Percentiles rank a stretch among this genome's conserved stretches.
phyloP scores from a whole-genome alignment of 2,113 vertebrate species.

The Vulpes lagopus region DNA sequence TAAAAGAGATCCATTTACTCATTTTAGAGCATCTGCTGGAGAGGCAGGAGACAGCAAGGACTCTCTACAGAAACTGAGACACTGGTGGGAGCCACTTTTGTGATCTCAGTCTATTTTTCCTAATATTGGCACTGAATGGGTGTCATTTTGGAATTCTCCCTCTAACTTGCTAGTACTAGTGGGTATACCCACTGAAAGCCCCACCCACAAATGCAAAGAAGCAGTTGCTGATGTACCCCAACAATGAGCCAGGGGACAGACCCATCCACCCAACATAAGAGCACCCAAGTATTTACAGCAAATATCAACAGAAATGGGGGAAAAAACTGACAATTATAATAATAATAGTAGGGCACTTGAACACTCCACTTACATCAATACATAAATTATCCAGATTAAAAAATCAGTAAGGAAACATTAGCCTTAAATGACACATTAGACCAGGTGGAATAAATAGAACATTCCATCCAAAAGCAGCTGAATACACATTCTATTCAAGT shows the following conservation, averaged over 20 bases:
- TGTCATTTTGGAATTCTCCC: not conserved
- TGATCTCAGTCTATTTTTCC: not conserved
- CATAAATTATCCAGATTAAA: not conserved
- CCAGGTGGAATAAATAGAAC: not conserved
- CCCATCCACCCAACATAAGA: not conserved
- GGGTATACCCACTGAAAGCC: not conserved
- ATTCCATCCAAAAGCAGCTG: not conserved
- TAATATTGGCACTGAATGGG: not conserved
- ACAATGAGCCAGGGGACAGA: not conserved
- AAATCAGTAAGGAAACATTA: not conserved
- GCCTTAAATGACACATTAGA: not conserved
- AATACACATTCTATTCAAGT: not conserved
- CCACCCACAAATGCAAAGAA: not conserved
- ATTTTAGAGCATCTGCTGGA: too few species aligned
- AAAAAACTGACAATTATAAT: not conserved
- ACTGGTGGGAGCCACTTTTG: not conserved
- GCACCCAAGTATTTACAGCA: not conserved
- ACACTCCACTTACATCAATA: not conserved
- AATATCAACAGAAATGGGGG: not conserved
- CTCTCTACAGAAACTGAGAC: not conserved
- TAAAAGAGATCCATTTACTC: not conserved
- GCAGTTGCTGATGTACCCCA: not conserved
- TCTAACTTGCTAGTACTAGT: not conserved
- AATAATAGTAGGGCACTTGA: not conserved
- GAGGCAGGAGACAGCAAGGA: too few species aligned